Evolutionary conservation across 2,797 vertebrate species (phyloP).

Genomic region (Danio tinwini): DNA sequence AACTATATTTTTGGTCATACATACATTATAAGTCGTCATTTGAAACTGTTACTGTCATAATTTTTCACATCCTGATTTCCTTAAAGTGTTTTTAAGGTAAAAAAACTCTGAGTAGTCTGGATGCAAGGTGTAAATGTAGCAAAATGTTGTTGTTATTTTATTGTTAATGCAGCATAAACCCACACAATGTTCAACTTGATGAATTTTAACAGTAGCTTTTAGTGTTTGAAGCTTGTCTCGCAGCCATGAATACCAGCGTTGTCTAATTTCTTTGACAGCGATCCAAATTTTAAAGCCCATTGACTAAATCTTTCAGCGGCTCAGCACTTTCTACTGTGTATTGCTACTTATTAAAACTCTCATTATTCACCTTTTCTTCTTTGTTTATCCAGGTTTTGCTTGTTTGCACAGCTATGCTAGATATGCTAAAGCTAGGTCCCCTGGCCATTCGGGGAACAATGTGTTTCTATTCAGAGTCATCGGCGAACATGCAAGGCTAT

Average conservation of each 20-base stretch:
- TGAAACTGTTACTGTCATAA: too few species aligned
- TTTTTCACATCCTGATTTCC: too few species aligned
- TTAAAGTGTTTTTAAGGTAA: too few species aligned
- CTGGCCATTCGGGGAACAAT: constrained; percentile 53
- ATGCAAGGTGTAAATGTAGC: too few species aligned
- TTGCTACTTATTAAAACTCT: constrained; percentile 61
- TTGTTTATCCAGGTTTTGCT: constrained; percentile 61
- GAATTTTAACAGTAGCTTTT: constrained; percentile 35
- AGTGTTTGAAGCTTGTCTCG: constrained; percentile 15
- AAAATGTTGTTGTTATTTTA: too few species aligned
- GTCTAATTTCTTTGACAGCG: constrained; percentile 22
- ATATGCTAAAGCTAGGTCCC: constrained; percentile 60
- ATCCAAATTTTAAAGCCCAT: constrained; percentile 13
- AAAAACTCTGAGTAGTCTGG: too few species aligned
- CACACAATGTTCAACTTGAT: constrained; percentile 57
- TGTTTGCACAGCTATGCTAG: constrained; percentile 26
- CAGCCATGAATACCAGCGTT: constrained; percentile 25
- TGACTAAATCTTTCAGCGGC: constrained; percentile 21
- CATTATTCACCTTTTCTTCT: constrained; percentile 62
- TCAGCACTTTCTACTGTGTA: constrained; percentile 57
- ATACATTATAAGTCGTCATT: too few species aligned
- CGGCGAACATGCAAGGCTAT: constrained; percentile 38
- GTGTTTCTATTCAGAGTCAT: constrained; percentile 50
- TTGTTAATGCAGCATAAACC: constrained; percentile 45
- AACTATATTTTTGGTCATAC: too few species aligned